A percentile compares a stretch with the other conserved stretches of the same genome.
Evolutionary conservation across 1,140 invertebrate species (phyloP).

Genomic region (Cyclargus thomasi): DNA sequence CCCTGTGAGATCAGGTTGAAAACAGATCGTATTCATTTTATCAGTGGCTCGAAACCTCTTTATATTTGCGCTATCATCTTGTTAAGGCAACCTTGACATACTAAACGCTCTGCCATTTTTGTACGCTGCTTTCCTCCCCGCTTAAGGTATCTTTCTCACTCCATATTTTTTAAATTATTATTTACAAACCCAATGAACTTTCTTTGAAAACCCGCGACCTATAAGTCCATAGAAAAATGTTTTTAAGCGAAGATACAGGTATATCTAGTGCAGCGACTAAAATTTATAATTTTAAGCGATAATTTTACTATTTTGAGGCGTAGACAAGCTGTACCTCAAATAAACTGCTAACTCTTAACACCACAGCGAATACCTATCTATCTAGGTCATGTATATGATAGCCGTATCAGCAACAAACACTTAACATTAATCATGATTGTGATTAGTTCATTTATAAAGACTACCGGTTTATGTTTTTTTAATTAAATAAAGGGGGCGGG

Average conservation of each 20-base stretch:
- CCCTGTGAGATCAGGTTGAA: not conserved
- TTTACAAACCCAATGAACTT: not conserved
- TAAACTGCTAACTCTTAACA: not conserved
- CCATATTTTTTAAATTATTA: not conserved
- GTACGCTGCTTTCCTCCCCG: not conserved
- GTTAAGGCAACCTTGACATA: not conserved
- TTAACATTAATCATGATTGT: too few species aligned
- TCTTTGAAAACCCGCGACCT: too few species aligned
- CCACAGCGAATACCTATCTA: not conserved
- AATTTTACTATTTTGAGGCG: too few species aligned
- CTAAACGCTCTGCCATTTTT: not conserved
- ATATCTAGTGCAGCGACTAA: too few species aligned
- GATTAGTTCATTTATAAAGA: too few species aligned
- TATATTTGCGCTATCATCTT: constrained; percentile 1
- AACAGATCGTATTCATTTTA: not conserved
- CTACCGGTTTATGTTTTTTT: too few species aligned
- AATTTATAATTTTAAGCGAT: too few species aligned
- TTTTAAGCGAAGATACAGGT: too few species aligned
- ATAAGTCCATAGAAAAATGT: too few species aligned
- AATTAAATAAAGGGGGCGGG: too few species aligned
- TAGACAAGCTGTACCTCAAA: not conserved
- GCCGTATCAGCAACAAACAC: not conserved
- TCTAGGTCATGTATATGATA: not conserved
- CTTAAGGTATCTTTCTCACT: not conserved
- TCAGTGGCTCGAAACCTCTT: not conserved